Evolutionary conservation across 2,113 vertebrate genomes (phyloP), one percentile per base, ranked within the genome.

Genomic region (Microcebus lehilahytsara): DNA sequence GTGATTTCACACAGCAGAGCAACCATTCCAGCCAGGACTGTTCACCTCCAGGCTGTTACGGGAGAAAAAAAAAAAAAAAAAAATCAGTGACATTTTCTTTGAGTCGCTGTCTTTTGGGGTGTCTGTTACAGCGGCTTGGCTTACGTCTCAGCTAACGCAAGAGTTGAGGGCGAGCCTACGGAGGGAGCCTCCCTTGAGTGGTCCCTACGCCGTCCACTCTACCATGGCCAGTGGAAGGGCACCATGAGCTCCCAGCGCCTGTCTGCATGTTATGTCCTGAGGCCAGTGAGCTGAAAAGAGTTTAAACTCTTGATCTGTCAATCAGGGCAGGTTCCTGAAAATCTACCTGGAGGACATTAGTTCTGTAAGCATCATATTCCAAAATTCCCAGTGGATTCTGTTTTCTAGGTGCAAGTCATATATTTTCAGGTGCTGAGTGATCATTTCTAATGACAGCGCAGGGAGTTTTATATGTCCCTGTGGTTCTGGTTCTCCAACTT

Each of bases 391-490:
- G 0, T 27, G 77, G 11, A n/a, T 14, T 23, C 5, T 32, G 32
- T n/a, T 51, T 58, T 40, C 27, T 46, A 22, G 17, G 40, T 40
- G 5, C 40, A 20, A 23, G 40, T 12, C 60, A 14, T 8, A 30
- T 22, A 1, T 72, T 27, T 37, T 23, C 1, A 7, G 32, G 6
- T 11, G 9, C 1, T 8, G 1, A 16, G n/a, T 0, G 30, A 5
- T 53, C 22, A 27, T 6, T 27, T 56, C 30, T 42, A 23, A 79
- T 53, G 85, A 40, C 11, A 58, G 69, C 49, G 6, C 1, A 40
- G 42, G 42, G 46, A 40, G 12, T 49, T 60, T 58, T 8, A 3
- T 12, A 2, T 10, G 9, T 6, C 14, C 25, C 17, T 6, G 9
- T 16, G 3, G 10, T 49, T 85, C 69, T 46, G 34, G n/a, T 60